These are phyloP conservation scores for Drosophila virilis DNA, from an alignment of 1,140 invertebrate genomes.

Conservation along the genomic window DNA sequence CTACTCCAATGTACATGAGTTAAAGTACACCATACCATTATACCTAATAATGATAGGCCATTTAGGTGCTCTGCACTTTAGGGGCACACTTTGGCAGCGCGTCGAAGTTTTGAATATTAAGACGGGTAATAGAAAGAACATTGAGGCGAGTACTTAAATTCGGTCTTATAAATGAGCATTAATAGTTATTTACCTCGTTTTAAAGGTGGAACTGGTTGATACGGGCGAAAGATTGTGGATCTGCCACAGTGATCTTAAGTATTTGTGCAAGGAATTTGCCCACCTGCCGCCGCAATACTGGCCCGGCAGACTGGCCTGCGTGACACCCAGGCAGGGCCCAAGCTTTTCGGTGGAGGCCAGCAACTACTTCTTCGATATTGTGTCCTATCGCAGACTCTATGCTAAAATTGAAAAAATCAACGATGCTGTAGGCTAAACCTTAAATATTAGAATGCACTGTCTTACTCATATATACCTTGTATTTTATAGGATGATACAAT, in stretches of 20 bases:
- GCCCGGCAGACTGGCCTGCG: slow-evolving; percentile 42
- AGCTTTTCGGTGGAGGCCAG: slow-evolving; percentile 47
- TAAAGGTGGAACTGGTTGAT: slow-evolving; percentile 65
- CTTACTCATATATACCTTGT: background rate
- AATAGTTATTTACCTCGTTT: background rate
- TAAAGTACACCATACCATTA: slow-evolving; percentile 48
- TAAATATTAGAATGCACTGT: too few species aligned
- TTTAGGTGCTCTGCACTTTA: slow-evolving; percentile 48
- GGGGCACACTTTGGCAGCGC: slow-evolving; percentile 55
- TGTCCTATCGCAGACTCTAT: slow-evolving; percentile 44
- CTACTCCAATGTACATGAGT: slow-evolving; percentile 17
- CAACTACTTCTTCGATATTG: slow-evolving; percentile 41
- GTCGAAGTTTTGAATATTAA: slow-evolving; percentile 48
- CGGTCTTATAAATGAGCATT: background rate
- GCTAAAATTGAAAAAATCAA: slow-evolving; percentile 46
- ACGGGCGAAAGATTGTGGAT: slow-evolving; percentile 57
- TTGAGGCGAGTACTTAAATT: slow-evolving; percentile 28
- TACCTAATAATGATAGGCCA: slow-evolving; percentile 56
- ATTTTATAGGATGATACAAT: slow-evolving; percentile 36
- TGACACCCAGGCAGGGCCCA: slow-evolving; percentile 38
- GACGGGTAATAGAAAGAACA: slow-evolving; percentile 10
- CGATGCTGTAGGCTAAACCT: slow-evolving; percentile 8
- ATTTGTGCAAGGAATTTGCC: slow-evolving; percentile 56
- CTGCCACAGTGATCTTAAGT: slow-evolving; percentile 44
- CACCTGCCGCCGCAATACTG: slow-evolving; percentile 50